These are phyloP conservation scores for Chionomys nivalis DNA, from an alignment of 2,113 vertebrate species.

Conservation along the genomic window DNA sequence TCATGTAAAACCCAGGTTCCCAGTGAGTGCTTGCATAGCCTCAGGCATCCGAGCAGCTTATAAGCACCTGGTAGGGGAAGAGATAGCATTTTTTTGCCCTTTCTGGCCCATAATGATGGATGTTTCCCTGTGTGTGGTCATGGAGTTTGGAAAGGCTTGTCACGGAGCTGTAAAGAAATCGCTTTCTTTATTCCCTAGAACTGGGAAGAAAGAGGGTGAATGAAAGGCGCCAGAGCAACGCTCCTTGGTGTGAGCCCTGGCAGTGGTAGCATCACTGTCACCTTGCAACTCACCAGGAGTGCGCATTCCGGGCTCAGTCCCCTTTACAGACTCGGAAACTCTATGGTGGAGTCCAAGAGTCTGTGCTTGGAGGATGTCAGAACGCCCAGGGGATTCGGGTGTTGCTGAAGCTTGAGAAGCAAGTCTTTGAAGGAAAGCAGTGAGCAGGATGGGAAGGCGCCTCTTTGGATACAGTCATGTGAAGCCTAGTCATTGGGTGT, in stretches of 20 bases:
- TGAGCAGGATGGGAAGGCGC: background rate
- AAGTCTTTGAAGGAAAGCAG: background rate
- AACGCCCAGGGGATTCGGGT: background rate
- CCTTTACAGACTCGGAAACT: background rate
- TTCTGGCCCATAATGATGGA: slow-evolving; percentile 9
- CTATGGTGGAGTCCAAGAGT: background rate
- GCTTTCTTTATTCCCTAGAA: background rate
- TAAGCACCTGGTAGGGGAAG: slow-evolving; percentile 19
- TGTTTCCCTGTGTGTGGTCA: slow-evolving; percentile 43
- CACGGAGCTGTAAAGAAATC: background rate
- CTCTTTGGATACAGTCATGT: background rate
- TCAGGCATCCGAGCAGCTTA: background rate
- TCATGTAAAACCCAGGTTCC: background rate
- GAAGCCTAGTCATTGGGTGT: background rate
- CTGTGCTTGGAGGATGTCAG: background rate
- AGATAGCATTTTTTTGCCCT: slow-evolving; percentile 29
- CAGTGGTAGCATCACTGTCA: too few relatives aligned
- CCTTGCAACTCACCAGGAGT: background rate
- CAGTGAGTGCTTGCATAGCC: background rate
- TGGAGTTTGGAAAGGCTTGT: background rate
- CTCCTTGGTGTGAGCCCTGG: background rate
- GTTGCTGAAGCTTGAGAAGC: background rate
- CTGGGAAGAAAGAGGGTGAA: background rate
- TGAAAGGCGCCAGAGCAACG: background rate
- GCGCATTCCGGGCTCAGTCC: background rate